A percentile compares a stretch with the other conserved stretches of the same genome.
Conservation (phyloP, 1,140 invertebrate species). For the Macrostomum lignano region DNA sequence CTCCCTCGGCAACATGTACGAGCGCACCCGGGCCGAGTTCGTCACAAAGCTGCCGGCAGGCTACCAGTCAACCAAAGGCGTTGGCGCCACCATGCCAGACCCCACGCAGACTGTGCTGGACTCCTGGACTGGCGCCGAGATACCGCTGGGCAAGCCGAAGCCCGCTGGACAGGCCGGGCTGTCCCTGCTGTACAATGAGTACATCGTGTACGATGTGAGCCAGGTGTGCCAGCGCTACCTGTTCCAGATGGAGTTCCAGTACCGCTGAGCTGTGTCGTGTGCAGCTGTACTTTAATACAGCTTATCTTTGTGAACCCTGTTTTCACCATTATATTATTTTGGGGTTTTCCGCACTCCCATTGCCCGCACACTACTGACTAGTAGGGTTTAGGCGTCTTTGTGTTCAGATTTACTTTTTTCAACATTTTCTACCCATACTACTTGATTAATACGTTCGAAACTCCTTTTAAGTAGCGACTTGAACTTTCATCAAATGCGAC, state of each 20-base stretch:
- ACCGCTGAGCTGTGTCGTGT: too few relatives aligned
- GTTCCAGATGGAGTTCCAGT: conserved; percentile 18
- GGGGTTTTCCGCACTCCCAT: too few relatives aligned
- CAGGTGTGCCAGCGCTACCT: conserved; percentile 27
- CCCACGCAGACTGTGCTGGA: conserved; percentile 10
- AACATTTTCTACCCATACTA: too few relatives aligned
- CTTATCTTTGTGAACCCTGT: too few relatives aligned
- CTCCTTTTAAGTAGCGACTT: too few relatives aligned
- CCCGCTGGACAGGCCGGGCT: conserved; percentile 9
- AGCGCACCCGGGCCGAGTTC: conserved; percentile 17
- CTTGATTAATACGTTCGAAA: too few relatives aligned
- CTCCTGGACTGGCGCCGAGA: conserved; percentile 15
- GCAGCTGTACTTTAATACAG: too few relatives aligned
- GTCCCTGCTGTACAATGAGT: conserved; percentile 29
- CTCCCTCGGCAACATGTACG: conserved; percentile 45
- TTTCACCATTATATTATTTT: too few relatives aligned
- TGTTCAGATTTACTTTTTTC: too few relatives aligned
- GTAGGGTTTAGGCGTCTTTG: too few relatives aligned
- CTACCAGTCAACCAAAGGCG: conserved; percentile 19
- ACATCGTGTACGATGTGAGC: conserved; percentile 25
- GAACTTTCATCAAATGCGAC: too few relatives aligned
- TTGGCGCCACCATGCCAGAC: conserved; percentile 16
- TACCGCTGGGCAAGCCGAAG: conserved; percentile 17
- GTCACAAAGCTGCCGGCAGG: conserved; percentile 16
- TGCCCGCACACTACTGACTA: too few relatives aligned